Conservation (phyloP, 1,140 invertebrate species). For the Eriosoma lanigerum region DNA sequence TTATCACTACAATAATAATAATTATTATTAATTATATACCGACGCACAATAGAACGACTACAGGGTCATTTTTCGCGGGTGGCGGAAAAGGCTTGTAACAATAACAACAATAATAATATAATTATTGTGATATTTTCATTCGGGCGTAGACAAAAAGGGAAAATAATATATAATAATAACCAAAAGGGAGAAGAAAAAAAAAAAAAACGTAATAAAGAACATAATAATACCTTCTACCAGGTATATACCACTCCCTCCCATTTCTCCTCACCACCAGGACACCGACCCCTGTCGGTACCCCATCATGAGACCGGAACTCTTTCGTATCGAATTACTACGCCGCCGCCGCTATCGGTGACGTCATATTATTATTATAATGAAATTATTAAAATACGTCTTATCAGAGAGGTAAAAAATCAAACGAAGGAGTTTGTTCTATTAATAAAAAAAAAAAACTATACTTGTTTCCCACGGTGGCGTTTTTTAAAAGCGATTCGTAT, state of each 20-base stretch:
- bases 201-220: neutral
- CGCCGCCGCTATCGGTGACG: neutral
- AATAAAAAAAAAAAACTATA: too few relatives aligned
- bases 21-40: conserved; percentile 23
- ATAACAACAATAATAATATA: neutral
- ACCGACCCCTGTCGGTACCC: neutral
- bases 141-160: neutral
- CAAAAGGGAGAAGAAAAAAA: neutral
- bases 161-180: conserved; percentile 26
- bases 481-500: conserved; percentile 6
- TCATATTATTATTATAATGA: neutral
- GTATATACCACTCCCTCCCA: neutral
- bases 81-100: conserved; percentile 43
- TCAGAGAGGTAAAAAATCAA: conserved; percentile 3
- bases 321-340: conserved; percentile 27
- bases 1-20: conserved; percentile 30
- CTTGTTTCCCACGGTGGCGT: conserved; percentile 27
- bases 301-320: conserved; percentile 32
- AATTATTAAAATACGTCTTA: conserved; percentile 19
- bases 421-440: neutral
- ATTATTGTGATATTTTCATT: conserved; percentile 28
- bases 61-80: conserved; percentile 13
- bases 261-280: neutral
- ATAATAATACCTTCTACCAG: neutral
- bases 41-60: conserved; percentile 17